Conservation (phyloP, 2,888 invertebrate species). For the Dinocampus coccinellae region DNA sequence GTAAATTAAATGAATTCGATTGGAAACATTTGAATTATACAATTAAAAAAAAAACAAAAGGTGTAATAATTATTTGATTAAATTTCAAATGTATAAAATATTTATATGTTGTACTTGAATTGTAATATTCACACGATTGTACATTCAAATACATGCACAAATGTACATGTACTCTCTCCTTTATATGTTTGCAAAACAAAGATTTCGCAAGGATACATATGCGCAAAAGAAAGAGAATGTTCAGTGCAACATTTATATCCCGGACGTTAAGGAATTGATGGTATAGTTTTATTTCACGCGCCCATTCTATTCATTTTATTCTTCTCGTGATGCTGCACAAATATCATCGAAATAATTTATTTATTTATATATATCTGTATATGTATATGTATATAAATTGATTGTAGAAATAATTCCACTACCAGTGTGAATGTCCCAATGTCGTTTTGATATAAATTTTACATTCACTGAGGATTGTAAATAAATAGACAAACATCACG, state of each 20-base stretch:
- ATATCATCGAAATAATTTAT: background rate
- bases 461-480: background rate
- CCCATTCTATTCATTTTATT: background rate
- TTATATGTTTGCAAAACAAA: constrained; percentile 15
- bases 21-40: no score
- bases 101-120: background rate
- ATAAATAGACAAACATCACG: background rate
- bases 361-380: background rate
- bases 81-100: no score
- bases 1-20: no score
- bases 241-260: constrained; percentile 21
- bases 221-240: constrained; percentile 27
- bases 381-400: background rate
- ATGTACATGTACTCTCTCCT: background rate
- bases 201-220: constrained; percentile 23
- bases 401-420: background rate
- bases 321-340: background rate
- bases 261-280: constrained; percentile 30
- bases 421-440: constrained; percentile 4
- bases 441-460: background rate
- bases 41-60: no score
- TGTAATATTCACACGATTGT: background rate
- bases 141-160: background rate
- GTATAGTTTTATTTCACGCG: background rate
- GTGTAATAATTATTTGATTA: no score